Base-by-base conservation (phyloP, 2,113 vertebrate species). In the Malaclemys terrapin region DNA sequence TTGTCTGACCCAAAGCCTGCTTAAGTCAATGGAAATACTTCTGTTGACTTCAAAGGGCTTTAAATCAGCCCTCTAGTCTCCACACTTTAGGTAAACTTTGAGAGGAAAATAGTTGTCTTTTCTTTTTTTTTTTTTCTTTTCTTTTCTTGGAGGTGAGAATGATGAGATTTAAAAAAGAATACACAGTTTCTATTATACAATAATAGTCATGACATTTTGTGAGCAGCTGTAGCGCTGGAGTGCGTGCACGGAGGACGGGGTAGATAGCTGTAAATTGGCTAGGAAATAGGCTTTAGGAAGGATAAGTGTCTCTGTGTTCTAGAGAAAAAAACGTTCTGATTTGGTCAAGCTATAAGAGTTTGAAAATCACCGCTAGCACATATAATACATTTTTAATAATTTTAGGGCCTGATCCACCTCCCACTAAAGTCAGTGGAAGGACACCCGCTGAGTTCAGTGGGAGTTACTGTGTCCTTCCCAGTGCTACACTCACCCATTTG, bases 261-360 rank as follows among this genome's bases (percentile, higher is more conserved):
- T 91, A 38, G 17, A 82, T 85, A 52, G 35, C 35, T 82, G 22
- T 69, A 25, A 50, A 82, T 85, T 47, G 19, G 13, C 80, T 22
- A 85, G 35, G 82, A 10, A 38, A 65, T 65, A 65, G 5, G 14
- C 52, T 83, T 84, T 72, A 57, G 84, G 12, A 53, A 57, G 45
- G 7, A 92, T 75, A 93, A 90, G 57, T 65, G 5, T 81, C 35
- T 45, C 10, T 42, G 78, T 90, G 22, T 93, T 92, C 76, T 79
- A 84, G 13, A 45, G 56, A 88, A 93, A 65, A 91, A 76, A 82
- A 9, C 52, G 12, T 88, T 89, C 95, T 88, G 8, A 82, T 94
- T 93, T 94, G 50, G 5, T 27, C 19, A 80, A 85, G 5, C 75
- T 29, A n/a, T 84, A 27, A 89, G 72, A 22, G 2, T 24, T 80